Evolutionary conservation across 2,797 vertebrate genomes (phyloP).

Genomic region (Pteropus rufus): DNA sequence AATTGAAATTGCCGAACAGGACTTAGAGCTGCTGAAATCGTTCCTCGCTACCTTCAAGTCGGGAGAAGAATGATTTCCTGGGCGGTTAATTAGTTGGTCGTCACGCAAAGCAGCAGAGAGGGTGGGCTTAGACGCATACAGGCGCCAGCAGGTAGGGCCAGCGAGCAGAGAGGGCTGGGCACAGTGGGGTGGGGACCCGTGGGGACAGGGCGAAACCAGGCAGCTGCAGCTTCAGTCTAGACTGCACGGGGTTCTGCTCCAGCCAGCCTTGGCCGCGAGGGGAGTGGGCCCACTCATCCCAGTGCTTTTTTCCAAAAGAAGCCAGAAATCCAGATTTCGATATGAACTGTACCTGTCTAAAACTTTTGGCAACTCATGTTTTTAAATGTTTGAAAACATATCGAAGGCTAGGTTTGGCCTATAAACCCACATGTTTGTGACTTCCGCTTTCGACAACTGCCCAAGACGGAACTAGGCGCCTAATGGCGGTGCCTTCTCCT

Average conservation of each 20-base stretch:
- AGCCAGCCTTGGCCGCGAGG: too few species aligned
- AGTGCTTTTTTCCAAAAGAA: neutral
- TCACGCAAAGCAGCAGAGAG: neutral
- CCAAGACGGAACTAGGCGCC: neutral
- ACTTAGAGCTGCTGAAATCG: neutral
- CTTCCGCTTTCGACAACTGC: neutral
- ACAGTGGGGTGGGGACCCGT: rapidly evolving
- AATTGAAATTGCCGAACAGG: neutral
- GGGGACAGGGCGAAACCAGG: neutral
- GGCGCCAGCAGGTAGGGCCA: neutral
- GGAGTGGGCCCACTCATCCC: neutral
- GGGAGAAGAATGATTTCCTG: neutral
- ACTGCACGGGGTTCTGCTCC: neutral
- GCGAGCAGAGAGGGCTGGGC: neutral
- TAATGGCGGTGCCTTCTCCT: neutral
- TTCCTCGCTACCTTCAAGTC: neutral
- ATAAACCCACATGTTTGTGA: neutral
- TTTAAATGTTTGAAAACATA: neutral
- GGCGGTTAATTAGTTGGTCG: neutral
- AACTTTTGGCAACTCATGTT: neutral
- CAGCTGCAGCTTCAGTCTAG: too few species aligned
- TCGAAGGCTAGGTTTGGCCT: neutral
- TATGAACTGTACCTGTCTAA: neutral
- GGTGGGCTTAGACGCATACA: too few species aligned
- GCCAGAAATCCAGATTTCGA: neutral